Evolutionary conservation across 2,113 vertebrate genomes (phyloP).

Genomic region (Dipodomys merriami): DNA sequence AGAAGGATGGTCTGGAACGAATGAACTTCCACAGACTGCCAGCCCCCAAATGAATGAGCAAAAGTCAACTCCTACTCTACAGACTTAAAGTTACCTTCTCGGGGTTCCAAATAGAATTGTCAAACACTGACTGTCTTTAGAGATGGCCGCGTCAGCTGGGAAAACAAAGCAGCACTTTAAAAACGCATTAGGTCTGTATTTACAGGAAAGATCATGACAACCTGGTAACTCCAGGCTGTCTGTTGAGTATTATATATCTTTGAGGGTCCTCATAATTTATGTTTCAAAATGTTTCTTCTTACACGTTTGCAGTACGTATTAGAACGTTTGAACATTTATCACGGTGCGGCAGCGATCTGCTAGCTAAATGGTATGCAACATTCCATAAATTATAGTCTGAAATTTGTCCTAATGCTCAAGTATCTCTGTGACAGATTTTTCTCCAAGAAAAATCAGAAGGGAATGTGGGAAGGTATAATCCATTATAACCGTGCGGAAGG

Average conservation of each 20-base stretch:
- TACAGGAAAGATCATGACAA: constrained; percentile 27
- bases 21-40: neutral
- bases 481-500: neutral
- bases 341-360: constrained; percentile 15
- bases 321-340: constrained; percentile 7
- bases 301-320: neutral
- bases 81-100: neutral
- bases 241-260: constrained; percentile 33
- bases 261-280: constrained; percentile 42
- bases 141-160: neutral
- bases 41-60: neutral
- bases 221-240: neutral
- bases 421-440: constrained; percentile 58
- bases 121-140: neutral
- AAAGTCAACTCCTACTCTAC: neutral
- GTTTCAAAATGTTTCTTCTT: constrained; percentile 36
- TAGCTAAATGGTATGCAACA: neutral
- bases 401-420: constrained; percentile 49
- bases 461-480: neutral
- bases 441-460: constrained; percentile 42
- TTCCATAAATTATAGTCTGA: constrained; percentile 62
- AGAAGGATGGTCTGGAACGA: too few species aligned
- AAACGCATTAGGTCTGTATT: constrained; percentile 33
- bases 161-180: constrained; percentile 54
- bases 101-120: neutral